These are phyloP conservation scores for Ranitomeya imitator DNA, from an alignment of 2,113 vertebrate species.

Conservation along the genomic window DNA sequence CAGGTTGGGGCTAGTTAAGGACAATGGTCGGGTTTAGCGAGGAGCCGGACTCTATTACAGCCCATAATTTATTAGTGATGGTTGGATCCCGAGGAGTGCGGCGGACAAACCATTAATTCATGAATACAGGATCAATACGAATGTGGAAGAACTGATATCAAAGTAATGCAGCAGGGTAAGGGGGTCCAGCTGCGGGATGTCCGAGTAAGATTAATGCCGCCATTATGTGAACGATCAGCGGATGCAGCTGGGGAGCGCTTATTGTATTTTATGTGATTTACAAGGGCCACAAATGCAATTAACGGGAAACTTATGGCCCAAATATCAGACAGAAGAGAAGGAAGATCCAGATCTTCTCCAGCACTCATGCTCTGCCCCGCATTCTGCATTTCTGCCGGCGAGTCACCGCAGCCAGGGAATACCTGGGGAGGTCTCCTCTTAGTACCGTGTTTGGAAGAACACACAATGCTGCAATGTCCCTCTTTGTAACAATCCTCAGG, in stretches of 20 bases:
- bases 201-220: neutral
- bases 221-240: constrained; percentile 13
- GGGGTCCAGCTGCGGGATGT: constrained; percentile 6
- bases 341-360: neutral
- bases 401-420: neutral
- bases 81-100: neutral
- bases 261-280: constrained; percentile 23
- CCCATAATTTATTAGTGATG: neutral
- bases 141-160: constrained; percentile 8
- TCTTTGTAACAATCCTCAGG: too few species aligned
- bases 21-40: neutral
- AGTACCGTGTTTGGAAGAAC: too few species aligned
- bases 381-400: neutral
- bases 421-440: too few species aligned
- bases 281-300: constrained; percentile 14
- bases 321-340: neutral
- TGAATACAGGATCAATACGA: constrained; percentile 5
- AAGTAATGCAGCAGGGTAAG: neutral
- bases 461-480: too few species aligned
- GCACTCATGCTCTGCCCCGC: neutral
- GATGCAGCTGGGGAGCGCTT: neutral
- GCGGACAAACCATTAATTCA: neutral
- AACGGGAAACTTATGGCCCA: neutral
- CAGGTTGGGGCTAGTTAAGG: neutral
- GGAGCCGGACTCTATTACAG: neutral